Evolutionary conservation across 2,113 vertebrate genomes (phyloP).

Genomic region (Dicaeum eximium): DNA sequence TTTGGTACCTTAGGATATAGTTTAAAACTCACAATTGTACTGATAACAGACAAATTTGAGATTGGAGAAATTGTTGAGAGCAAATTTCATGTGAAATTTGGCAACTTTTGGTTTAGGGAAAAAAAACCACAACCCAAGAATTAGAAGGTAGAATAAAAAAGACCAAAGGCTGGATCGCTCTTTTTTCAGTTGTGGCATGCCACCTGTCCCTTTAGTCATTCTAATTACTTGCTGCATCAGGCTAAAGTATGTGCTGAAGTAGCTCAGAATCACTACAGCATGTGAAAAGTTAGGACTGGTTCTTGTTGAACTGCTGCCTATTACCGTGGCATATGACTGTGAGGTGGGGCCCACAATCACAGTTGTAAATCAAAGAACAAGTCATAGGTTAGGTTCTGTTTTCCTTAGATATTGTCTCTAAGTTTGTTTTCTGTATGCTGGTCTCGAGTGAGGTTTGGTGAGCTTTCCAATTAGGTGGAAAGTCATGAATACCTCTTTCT

Average conservation of each 20-base stretch:
- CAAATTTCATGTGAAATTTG: not conserved
- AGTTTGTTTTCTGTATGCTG: conserved; percentile 7
- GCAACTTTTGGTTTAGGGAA: not conserved
- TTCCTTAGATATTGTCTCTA: conserved; percentile 58
- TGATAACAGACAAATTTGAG: not conserved
- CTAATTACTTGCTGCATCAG: not conserved
- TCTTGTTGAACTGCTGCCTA: conserved; percentile 29
- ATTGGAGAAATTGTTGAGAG: not conserved
- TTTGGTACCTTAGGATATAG: not conserved
- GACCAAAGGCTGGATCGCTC: not conserved
- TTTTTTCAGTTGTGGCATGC: not conserved
- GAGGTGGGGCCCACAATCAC: conserved; percentile 54
- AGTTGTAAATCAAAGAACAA: conserved; percentile 58
- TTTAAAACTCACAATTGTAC: not conserved
- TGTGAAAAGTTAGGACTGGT: not conserved
- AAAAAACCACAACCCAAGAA: not conserved
- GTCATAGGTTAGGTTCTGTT: conserved; percentile 58
- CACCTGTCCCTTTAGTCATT: not conserved
- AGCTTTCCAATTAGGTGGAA: not conserved
- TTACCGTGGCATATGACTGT: conserved; percentile 24
- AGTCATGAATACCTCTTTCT: not conserved
- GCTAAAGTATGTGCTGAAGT: conserved; percentile 12
- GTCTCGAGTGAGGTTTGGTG: not conserved
- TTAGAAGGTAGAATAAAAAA: not conserved
- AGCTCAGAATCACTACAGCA: not conserved